Percentiles rank a stretch among this genome's conserved stretches.
phyloP scores from a whole-genome alignment of 2,888 invertebrate genomes.

The Spisula subtruncata region DNA sequence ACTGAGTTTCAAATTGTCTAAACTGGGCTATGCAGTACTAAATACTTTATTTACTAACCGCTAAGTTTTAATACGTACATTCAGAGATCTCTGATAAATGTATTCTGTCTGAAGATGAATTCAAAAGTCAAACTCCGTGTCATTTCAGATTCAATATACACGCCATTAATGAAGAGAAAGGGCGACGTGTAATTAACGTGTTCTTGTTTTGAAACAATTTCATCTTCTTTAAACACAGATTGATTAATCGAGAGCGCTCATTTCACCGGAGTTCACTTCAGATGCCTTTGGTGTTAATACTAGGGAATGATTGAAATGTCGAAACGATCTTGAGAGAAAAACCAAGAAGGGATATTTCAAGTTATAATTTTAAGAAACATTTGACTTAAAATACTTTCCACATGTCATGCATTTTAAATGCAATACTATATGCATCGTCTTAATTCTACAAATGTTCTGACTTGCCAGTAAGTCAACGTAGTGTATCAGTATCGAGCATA shows the following conservation, averaged over 20 bases:
- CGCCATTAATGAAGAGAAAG: background rate
- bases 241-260: background rate
- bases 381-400: too few species aligned
- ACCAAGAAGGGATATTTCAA: too few species aligned
- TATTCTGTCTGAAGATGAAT: background rate
- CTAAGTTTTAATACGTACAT: background rate
- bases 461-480: too few species aligned
- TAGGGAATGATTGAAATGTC: background rate
- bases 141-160: conserved; percentile 10
- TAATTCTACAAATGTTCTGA: too few species aligned
- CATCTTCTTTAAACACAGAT: background rate
- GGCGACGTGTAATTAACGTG: background rate
- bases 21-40: too few species aligned
- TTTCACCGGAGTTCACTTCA: background rate
- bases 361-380: too few species aligned
- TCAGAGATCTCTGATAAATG: background rate
- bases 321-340: background rate
- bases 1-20: too few species aligned
- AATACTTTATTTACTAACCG: too few species aligned
- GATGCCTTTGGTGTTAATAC: background rate
- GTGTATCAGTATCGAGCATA: background rate
- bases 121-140: background rate
- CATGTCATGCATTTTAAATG: too few species aligned
- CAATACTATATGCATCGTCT: too few species aligned
- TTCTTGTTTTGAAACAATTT: background rate